Conservation (phyloP, 2,113 vertebrate species). For the Panurus biarmicus region DNA sequence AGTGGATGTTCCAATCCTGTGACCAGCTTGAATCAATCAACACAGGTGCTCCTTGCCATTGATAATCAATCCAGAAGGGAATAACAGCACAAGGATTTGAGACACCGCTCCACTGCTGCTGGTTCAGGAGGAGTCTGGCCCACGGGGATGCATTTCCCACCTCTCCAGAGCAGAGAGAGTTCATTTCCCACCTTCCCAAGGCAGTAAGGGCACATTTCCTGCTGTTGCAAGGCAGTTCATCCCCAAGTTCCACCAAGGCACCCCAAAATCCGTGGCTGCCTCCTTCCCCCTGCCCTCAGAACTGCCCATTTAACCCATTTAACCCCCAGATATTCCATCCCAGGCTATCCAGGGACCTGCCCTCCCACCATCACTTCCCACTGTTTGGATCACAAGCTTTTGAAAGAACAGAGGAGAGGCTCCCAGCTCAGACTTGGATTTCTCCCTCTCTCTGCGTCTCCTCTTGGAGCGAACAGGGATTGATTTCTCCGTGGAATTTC, state of each 20-base stretch:
- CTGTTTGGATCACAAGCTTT: neutral
- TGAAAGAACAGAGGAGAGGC: neutral
- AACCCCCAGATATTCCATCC: slow-evolving; percentile 6
- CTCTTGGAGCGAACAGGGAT: neutral
- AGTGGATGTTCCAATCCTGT: neutral
- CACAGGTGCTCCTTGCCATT: neutral
- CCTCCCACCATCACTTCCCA: slow-evolving; percentile 13
- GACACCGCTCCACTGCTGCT: neutral
- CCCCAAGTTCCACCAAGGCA: neutral
- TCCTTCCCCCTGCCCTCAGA: neutral
- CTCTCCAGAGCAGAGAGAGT: neutral
- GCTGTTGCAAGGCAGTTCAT: neutral
- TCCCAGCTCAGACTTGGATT: neutral
- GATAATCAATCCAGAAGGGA: neutral
- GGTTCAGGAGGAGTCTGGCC: neutral
- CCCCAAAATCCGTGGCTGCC: neutral
- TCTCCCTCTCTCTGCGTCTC: neutral
- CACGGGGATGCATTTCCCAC: neutral
- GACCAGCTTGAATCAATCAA: neutral
- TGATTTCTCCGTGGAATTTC: neutral
- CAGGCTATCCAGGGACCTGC: neutral
- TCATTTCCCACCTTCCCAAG: neutral
- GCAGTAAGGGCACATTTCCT: neutral
- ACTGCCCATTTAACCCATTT: neutral
- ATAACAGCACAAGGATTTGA: neutral